Evolutionary conservation across 2,797 vertebrate genomes (phyloP), one percentile per base, ranked within the genome.

Genomic region (Urophycis tenuis): DNA sequence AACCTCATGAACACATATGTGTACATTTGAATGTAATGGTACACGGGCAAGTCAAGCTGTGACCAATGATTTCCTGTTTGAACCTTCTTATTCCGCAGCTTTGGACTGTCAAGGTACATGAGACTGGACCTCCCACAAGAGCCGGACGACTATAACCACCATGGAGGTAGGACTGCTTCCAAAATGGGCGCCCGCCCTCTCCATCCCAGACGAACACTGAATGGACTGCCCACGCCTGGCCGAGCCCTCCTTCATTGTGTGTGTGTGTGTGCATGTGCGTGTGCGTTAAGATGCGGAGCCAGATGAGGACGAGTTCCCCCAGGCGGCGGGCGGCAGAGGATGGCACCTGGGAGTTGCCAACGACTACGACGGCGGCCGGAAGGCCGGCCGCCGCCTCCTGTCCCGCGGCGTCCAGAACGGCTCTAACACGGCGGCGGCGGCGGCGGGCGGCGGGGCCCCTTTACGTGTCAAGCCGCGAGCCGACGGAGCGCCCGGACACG

Each of bases 51-150:
- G 60, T 12, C n/a, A 64, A 25, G 2, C 60, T 60, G 53, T 25
- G 53, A 22, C 53, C 12, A 4, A 12, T 12, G 3, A 12, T 29
- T 29, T 67, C 60, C 15, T n/a, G 33, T 25, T 36, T 35, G 25
- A 36, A 36, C 35, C 33, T 15, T 31, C 69, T 30, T 34, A 41
- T 34, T 81, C 53, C 83, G 22, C 81, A 99, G 97, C 81, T 93
- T 90, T 74, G 93, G 93, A 76, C 98, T 97, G 81, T 94, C 91
- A 53, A 93, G 88, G 75, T 96, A 96, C 80, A 96, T 98, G 93
- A 93, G 84, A 86, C 85, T 96, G 77, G 96, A 98, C 77, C 76
- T 0, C 1, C 82, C 87, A 9, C 72, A 78, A 39, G 25, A 0
- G 2, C 64, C 78, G 8, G 75, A 80, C 14, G 34, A 60, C n/a